Evolutionary conservation across 2,888 invertebrate genomes (phyloP), one percentile per base, ranked within the genome.

Genomic region (Micoletzkya japonica): DNA sequence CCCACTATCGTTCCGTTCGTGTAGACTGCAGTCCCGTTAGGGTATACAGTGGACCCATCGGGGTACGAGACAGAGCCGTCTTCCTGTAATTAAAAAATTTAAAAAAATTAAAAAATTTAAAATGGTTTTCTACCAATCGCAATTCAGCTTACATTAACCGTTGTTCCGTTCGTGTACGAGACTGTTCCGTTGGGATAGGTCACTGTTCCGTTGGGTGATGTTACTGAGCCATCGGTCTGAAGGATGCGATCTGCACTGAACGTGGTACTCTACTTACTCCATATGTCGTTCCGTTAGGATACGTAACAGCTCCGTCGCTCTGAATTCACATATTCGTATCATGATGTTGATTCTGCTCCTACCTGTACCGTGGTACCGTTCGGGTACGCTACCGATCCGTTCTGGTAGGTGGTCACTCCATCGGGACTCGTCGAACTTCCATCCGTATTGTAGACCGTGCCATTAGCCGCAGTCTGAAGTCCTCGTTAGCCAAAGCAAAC

Each of bases 301-400:
- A 59, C 24, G 36, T 36, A 24, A 59, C 37, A 7, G 2, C 24
- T 1, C 59, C 37, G 37, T 59, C 59, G 6, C n/a, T 36, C 59
- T 56, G 28, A 56, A 56, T 6, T 56, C 14, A 56, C 4, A n/a
- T 37, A 6, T 24, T 59, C n/a, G 59, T 36, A 6, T 32, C 26
- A 32, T 20, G 30, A 14, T n/a, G 20, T 34, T 7, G 17, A 28
- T 28, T 32, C 2, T 57, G 28, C 2, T 4, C 59, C 4, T 59
- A 60, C 60, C 37, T 24, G 37, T 39, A 39, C 39, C 39, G 37
- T 60, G 17, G 64, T 64, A 14, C 64, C 64, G n/a, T 64, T 64
- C 17, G 50, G 36, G 20, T 52, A 64, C 14, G 32, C 17, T 6
- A 20, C 28, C 34, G 64, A 26, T 7, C 64, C 64, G 37, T 64